Evolutionary conservation across 2,888 invertebrate genomes (phyloP).

Genomic region (Drosophila monieri): DNA sequence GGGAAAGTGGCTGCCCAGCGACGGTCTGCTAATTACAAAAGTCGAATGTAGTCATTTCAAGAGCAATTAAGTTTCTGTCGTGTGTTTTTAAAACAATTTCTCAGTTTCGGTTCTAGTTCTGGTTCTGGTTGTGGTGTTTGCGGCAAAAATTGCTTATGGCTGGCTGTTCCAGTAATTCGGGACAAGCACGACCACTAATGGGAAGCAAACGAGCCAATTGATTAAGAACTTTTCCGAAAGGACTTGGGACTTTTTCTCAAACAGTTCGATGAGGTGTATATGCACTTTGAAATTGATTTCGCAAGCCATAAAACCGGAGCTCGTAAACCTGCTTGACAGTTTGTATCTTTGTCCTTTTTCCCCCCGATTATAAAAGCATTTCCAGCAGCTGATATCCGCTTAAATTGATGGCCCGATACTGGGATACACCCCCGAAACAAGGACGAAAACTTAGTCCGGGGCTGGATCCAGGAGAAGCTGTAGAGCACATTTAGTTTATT

Average conservation of each 20-base stretch:
- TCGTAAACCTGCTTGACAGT: constrained; percentile 22
- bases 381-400: constrained; percentile 69
- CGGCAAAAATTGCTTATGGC: constrained; percentile 13
- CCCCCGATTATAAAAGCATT: constrained; percentile 73
- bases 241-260: too few species aligned
- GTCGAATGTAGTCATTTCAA: constrained; percentile 80
- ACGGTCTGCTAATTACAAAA: constrained; percentile 73
- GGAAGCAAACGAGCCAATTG: not conserved
- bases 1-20: constrained; percentile 30
- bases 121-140: constrained; percentile 2
- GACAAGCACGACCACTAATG: not conserved
- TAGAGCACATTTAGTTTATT: constrained; percentile 77
- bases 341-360: constrained; percentile 40
- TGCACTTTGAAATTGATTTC: not conserved
- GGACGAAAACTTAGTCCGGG: constrained; percentile 9
- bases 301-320: not conserved
- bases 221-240: not conserved
- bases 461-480: constrained; percentile 33
- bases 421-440: not conserved
- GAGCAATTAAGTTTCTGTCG: constrained; percentile 78
- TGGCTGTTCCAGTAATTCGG: not conserved
- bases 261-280: not conserved
- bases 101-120: constrained; percentile 28
- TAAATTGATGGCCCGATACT: constrained; percentile 53
- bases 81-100: constrained; percentile 59